These are phyloP conservation scores for human DNA, from an alignment of 2,113 vertebrate genomes.

Conservation along the genomic window GRCh38 chr7:131464001-131464500, in stretches of 20 bases:
- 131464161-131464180: background rate
- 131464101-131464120: constrained; percentile 21
- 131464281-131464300: constrained; percentile 91
- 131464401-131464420: constrained; percentile 92
- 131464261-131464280: constrained; percentile 33
- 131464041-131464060: background rate
- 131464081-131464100: constrained; percentile 11
- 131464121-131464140: background rate
- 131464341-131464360: constrained; percentile 97
- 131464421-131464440: background rate
- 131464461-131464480: background rate
- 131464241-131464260: background rate
- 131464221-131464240: constrained; percentile 13
- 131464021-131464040: constrained; percentile 7
- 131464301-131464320: constrained; percentile 99
- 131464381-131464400: constrained; percentile 97
- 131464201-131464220: background rate
- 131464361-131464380: constrained; percentile 99
- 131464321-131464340: constrained; percentile 95
- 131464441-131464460: background rate
- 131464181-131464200: background rate
- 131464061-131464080: background rate
- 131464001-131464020: background rate
- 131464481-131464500: constrained; percentile 42
- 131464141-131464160: constrained; percentile 1